A percentile compares a stretch with the other conserved stretches of the same genome.
Evolutionary conservation across 2,797 vertebrate species (phyloP).

Genomic region (Fistularia commersonii): DNA sequence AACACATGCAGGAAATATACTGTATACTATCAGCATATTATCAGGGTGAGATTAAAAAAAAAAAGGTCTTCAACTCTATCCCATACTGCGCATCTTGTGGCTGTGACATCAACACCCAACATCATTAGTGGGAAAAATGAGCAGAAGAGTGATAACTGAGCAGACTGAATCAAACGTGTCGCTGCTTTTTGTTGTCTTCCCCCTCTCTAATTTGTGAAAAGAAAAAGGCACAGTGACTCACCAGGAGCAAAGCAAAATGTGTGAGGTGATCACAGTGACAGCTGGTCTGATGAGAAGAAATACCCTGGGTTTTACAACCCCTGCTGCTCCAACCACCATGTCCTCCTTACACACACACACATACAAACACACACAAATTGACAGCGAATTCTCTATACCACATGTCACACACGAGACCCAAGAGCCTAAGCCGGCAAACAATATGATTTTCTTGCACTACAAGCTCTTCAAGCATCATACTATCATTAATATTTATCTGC

Average conservation of each 20-base stretch:
- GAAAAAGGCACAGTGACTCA: conserved; percentile 62
- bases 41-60: neutral
- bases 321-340: conserved; percentile 83
- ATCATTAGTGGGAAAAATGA: conserved; percentile 4
- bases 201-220: neutral
- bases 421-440: neutral
- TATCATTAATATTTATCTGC: too few species aligned
- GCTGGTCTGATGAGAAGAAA: conserved; percentile 76
- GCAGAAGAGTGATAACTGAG: neutral
- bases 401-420: neutral
- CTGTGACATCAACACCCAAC: conserved; percentile 2
- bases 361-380: conserved; percentile 16
- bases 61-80: too few species aligned
- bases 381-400: neutral
- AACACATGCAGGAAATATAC: too few species aligned
- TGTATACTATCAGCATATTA: too few species aligned
- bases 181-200: conserved; percentile 2
- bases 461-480: too few species aligned
- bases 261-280: conserved; percentile 92
- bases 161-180: conserved; percentile 9
- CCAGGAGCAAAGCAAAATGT: conserved; percentile 90
- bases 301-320: conserved; percentile 76
- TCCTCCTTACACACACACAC: conserved; percentile 70
- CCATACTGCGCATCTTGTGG: neutral
- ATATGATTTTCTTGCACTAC: too few species aligned